phyloP scores from a whole-genome alignment of 2,797 vertebrate genomes.

The Galaxias olidus region DNA sequence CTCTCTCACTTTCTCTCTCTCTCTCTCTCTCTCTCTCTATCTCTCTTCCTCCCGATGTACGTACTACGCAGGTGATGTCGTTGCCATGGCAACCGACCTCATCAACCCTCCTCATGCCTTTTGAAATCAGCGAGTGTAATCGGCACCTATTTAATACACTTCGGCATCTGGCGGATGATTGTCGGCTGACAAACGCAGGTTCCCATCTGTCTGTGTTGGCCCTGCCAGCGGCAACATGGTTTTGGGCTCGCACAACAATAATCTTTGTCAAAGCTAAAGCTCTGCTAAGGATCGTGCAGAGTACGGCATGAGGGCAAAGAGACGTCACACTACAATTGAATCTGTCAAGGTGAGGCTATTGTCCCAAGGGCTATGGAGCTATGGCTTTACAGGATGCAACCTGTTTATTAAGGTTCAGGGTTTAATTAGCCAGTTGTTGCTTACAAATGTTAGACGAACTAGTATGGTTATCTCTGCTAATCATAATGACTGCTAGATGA shows the following conservation, averaged over 20 bases:
- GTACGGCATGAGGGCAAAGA: background rate
- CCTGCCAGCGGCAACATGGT: conserved; percentile 7
- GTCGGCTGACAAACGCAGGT: background rate
- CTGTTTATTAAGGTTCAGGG: too few relatives aligned
- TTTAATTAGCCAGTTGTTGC: too few relatives aligned
- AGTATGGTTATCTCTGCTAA: too few relatives aligned
- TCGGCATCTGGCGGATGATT: conserved; percentile 16
- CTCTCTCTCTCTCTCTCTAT: background rate
- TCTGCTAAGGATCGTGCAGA: background rate
- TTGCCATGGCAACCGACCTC: conserved; percentile 14
- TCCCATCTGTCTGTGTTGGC: conserved; percentile 8
- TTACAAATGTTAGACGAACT: too few relatives aligned
- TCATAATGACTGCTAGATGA: too few relatives aligned
- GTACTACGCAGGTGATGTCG: background rate
- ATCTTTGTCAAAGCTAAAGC: background rate
- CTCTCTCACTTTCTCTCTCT: background rate
- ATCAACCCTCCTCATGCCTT: background rate
- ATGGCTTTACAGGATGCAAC: background rate
- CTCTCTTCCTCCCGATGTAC: too few relatives aligned
- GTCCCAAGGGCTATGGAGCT: background rate
- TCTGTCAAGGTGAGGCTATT: background rate
- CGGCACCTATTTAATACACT: conserved; percentile 10
- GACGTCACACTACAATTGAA: background rate
- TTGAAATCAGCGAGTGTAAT: conserved; percentile 30
- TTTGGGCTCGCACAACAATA: conserved; percentile 2